Evolutionary conservation across 2,888 invertebrate species (phyloP).

Genomic region (Chymomyza caudatula): DNA sequence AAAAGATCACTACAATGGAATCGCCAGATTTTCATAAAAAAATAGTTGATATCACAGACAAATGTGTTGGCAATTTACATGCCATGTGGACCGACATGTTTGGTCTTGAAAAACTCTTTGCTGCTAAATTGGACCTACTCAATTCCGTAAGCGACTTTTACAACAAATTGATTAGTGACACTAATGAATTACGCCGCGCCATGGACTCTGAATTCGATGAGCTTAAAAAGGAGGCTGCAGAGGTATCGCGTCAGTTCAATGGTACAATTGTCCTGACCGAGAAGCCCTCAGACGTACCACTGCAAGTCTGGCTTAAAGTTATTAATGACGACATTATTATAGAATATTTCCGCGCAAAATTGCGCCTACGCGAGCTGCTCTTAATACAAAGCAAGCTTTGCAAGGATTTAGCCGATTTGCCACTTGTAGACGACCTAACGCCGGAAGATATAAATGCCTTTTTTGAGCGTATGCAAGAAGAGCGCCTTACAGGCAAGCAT

Average conservation of each 20-base stretch:
- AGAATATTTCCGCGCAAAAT: slow-evolving; percentile 81
- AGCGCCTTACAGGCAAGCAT: slow-evolving; percentile 79
- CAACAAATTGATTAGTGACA: slow-evolving; percentile 82
- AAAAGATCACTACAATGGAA: too few relatives aligned
- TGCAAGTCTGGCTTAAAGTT: slow-evolving; percentile 80
- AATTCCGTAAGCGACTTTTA: slow-evolving; percentile 80
- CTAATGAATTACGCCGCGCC: slow-evolving; percentile 79
- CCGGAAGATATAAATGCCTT: slow-evolving; percentile 82
- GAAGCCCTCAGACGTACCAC: slow-evolving; percentile 69
- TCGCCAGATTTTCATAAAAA: too few relatives aligned
- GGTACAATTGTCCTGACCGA: slow-evolving; percentile 58
- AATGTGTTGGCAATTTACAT: slow-evolving; percentile 57
- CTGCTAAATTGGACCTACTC: slow-evolving; percentile 66
- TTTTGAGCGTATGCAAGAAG: slow-evolving; percentile 81
- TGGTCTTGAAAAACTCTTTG: slow-evolving; percentile 57
- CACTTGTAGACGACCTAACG: slow-evolving; percentile 79
- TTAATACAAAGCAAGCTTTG: slow-evolving; percentile 79
- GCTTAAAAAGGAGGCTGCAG: slow-evolving; percentile 65
- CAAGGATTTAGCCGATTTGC: slow-evolving; percentile 71
- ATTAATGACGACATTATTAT: slow-evolving; percentile 82
- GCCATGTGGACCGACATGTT: slow-evolving; percentile 73
- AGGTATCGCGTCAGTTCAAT: slow-evolving; percentile 70
- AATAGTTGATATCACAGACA: too few relatives aligned
- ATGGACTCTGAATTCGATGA: slow-evolving; percentile 80
- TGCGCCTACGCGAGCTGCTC: slow-evolving; percentile 78